These are phyloP conservation scores for Subanguina moxae DNA, from an alignment of 1,140 invertebrate species.

Conservation along the genomic window DNA sequence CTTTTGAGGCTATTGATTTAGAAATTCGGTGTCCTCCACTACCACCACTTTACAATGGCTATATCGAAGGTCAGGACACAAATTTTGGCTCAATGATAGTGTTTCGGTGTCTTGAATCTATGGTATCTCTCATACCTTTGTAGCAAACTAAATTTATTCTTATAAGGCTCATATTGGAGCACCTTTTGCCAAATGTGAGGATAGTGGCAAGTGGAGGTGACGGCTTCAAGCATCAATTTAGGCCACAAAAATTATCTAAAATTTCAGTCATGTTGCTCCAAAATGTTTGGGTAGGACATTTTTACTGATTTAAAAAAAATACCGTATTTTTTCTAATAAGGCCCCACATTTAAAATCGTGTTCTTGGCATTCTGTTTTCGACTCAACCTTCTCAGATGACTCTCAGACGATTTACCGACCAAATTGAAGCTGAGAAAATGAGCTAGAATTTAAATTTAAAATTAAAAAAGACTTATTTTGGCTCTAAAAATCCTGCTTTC, in stretches of 20 bases:
- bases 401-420: too few species aligned
- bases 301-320: background rate
- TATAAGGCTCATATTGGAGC: slow-evolving; percentile 69
- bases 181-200: slow-evolving; percentile 78
- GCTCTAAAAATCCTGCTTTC: too few species aligned
- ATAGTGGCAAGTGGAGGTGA: slow-evolving; percentile 86
- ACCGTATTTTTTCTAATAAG: too few species aligned
- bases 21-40: slow-evolving; percentile 91
- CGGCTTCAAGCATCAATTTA: slow-evolving; percentile 62
- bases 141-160: background rate
- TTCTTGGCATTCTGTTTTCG: too few species aligned
- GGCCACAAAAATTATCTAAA: too few species aligned
- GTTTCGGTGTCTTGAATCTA: slow-evolving; percentile 85
- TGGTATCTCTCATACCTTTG: slow-evolving; percentile 61
- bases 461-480: too few species aligned
- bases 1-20: slow-evolving; percentile 55
- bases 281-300: slow-evolving; percentile 69
- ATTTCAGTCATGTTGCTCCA: slow-evolving; percentile 62
- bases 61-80: slow-evolving; percentile 84
- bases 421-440: too few species aligned
- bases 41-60: slow-evolving; percentile 84
- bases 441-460: too few species aligned
- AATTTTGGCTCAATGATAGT: slow-evolving; percentile 83
- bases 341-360: too few species aligned
- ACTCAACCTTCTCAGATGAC: too few species aligned